Conservation (phyloP, 2,888 invertebrate species). For the Chirona hameri region DNA sequence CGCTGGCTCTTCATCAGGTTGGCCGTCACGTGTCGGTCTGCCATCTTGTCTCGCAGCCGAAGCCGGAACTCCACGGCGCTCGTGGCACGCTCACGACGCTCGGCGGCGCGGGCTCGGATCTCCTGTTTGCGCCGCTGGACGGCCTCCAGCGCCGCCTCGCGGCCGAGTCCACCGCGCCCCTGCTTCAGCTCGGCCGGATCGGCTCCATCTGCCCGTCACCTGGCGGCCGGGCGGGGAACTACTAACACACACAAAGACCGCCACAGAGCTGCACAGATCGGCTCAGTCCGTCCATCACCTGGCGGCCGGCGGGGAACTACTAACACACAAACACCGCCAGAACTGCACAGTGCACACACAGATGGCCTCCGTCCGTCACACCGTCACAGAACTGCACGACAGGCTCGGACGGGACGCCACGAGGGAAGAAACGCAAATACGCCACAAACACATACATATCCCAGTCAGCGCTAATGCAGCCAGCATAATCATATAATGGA, state of each 20-base stretch:
- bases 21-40: conserved; percentile 37
- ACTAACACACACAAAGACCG: too few species aligned
- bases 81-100: not conserved
- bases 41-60: conserved; percentile 29
- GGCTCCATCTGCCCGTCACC: conserved; percentile 57
- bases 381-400: too few species aligned
- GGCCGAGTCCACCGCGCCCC: conserved; percentile 56
- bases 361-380: too few species aligned
- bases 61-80: conserved; percentile 31
- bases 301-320: not conserved
- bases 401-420: too few species aligned
- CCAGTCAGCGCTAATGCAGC: too few species aligned
- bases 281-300: conserved; percentile 51
- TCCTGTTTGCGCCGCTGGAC: conserved; percentile 32
- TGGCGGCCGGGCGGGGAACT: not conserved
- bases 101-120: not conserved
- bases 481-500: too few species aligned
- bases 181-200: conserved; percentile 59
- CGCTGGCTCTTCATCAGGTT: conserved; percentile 49
- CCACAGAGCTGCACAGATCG: too few species aligned
- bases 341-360: too few species aligned
- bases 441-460: too few species aligned
- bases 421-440: too few species aligned
- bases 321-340: too few species aligned
- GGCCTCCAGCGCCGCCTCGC: conserved; percentile 37